Conservation (phyloP, 2,888 invertebrate genomes). For the Drosophila paramelanica region DNA sequence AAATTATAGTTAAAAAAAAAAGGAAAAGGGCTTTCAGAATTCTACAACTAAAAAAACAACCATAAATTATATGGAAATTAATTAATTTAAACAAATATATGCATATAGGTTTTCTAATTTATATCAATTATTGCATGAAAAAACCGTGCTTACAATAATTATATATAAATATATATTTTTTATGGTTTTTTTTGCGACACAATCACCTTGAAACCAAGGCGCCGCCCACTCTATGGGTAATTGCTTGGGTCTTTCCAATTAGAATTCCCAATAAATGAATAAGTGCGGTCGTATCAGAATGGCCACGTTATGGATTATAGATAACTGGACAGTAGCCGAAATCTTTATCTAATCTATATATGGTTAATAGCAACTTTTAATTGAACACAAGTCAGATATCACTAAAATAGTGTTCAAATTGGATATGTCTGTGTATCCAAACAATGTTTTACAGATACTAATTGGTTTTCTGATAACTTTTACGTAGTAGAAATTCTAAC, state of each 20-base stretch:
- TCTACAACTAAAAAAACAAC: too few species aligned
- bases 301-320: background rate
- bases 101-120: background rate
- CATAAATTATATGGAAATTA: too few species aligned
- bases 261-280: background rate
- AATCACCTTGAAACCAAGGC: background rate
- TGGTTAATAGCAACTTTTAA: slow-evolving; percentile 13
- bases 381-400: slow-evolving; percentile 11
- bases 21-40: too few species aligned
- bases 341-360: slow-evolving; percentile 38
- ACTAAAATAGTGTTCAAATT: background rate
- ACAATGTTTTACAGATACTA: too few species aligned
- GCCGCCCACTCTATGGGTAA: background rate
- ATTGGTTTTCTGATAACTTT: too few species aligned
- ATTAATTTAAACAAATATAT: too few species aligned
- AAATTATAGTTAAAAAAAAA: too few species aligned
- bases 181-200: too few species aligned
- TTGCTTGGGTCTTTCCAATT: slow-evolving; percentile 7
- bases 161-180: background rate
- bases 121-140: background rate
- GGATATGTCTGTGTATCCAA: too few species aligned
- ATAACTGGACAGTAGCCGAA: background rate
- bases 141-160: background rate
- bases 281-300: slow-evolving; percentile 8
- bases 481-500: too few species aligned